phyloP scores from a whole-genome alignment of 2,888 invertebrate species.

The Hedya salicella region DNA sequence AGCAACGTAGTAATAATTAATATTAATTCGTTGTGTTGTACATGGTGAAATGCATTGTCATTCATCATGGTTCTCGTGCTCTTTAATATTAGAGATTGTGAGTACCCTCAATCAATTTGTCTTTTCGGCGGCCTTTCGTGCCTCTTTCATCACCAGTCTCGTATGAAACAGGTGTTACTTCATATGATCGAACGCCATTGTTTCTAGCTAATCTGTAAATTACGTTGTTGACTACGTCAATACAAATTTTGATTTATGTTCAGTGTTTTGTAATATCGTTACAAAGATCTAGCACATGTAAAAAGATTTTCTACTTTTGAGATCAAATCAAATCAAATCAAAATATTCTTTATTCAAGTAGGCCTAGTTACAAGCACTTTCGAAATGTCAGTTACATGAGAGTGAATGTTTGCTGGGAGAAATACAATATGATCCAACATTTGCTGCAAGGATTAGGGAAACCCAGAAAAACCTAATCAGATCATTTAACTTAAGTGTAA shows the following conservation, averaged over 20 bases:
- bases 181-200: constrained; percentile 52
- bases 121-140: constrained; percentile 60
- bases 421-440: too few relatives aligned
- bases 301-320: neutral
- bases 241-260: constrained; percentile 6
- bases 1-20: constrained; percentile 79
- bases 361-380: too few relatives aligned
- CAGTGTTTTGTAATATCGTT: constrained; percentile 9
- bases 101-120: constrained; percentile 73
- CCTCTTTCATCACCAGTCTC: constrained; percentile 62
- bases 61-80: constrained; percentile 79
- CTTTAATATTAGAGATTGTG: constrained; percentile 56
- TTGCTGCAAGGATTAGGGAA: too few relatives aligned
- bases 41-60: constrained; percentile 70
- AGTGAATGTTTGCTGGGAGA: too few relatives aligned
- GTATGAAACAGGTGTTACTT: constrained; percentile 46
- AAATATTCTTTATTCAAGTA: too few relatives aligned
- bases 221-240: constrained; percentile 10
- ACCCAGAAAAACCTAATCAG: too few relatives aligned
- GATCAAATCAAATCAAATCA: too few relatives aligned
- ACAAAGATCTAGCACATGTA: neutral
- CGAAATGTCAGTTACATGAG: too few relatives aligned
- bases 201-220: constrained; percentile 29
- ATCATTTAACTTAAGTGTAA: too few relatives aligned
- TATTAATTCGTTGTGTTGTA: constrained; percentile 72